Base-by-base conservation (phyloP, 37 sponge, comb jelly and placozoan species). In the Axinella damicornis region DNA sequence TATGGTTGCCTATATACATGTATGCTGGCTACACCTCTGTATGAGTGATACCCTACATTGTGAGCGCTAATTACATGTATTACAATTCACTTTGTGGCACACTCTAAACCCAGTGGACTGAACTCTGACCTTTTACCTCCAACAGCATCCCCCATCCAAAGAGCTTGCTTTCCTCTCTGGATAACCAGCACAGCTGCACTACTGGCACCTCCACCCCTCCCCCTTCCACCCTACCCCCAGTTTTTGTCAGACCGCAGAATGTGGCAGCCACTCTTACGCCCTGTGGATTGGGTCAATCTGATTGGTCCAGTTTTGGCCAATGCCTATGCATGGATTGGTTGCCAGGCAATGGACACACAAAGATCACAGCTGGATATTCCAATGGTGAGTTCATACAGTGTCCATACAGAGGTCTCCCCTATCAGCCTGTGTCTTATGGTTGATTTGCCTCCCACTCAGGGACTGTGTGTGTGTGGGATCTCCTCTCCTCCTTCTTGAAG, bases 271-370 rank as follows among this genome's bases (percentile, higher is more conserved):
- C 72, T 9, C 74, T 91, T 35, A 39, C 62, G 6, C 87, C 92
- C 33, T 30, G 36, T 22, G 86, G 82, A 71, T 16, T 35, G 27
- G 69, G 73, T 0, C 27, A 22, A 53, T 36, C 62, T 24, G 87
- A 56, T 64, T 13, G 37, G 25, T 55, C 79, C 19, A 57, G 14
- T 21, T 78, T 57, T 71, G 89, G 87, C 27, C 86, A 83, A 62
- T 89, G 90, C 65, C 73, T 89, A 21, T 85, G 90, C 52, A 16
- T 89, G 59, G 94, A 89, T 12, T 93, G 94, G 94, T 82, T 53
- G 1, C 87, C 90, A 52, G 80, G 85, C 16, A 82, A 74, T 32
- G 46, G 39, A 21, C 73, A 80, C 74, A 71, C 58, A 19, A 82
- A 38, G 62, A 85, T 93, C 20, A 85, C 80, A 37, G 90, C 90